Conservation (phyloP, 2,113 vertebrate species). For the Pontoporia blainvillei region DNA sequence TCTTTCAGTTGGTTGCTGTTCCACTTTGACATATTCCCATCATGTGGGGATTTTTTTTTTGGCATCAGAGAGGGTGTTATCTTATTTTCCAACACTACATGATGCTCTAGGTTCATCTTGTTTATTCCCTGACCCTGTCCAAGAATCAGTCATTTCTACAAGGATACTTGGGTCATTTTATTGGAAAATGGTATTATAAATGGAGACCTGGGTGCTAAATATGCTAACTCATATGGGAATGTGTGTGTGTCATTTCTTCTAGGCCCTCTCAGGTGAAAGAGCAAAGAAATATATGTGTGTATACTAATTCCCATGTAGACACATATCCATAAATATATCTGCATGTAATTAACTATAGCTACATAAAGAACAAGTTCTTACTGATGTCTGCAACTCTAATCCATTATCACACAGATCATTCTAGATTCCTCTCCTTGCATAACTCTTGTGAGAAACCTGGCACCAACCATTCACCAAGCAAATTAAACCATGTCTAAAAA, state of each 20-base stretch:
- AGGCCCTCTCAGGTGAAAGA: background rate
- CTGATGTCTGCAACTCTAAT: background rate
- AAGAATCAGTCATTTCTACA: background rate
- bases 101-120: background rate
- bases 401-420: background rate
- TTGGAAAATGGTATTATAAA: background rate
- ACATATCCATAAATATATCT: background rate
- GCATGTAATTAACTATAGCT: background rate
- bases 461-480: background rate
- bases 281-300: background rate
- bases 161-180: background rate
- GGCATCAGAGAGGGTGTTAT: background rate
- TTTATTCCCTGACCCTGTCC: background rate
- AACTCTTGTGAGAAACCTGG: background rate
- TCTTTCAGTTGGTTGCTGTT: background rate
- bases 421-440: background rate
- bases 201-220: background rate
- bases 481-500: background rate
- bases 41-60: background rate
- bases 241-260: background rate
- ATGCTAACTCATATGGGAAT: no score
- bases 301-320: background rate
- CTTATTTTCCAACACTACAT: background rate
- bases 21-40: background rate
- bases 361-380: background rate